Evolutionary conservation across 2,888 invertebrate genomes (phyloP).

Genomic region (Cordilura impudica): DNA sequence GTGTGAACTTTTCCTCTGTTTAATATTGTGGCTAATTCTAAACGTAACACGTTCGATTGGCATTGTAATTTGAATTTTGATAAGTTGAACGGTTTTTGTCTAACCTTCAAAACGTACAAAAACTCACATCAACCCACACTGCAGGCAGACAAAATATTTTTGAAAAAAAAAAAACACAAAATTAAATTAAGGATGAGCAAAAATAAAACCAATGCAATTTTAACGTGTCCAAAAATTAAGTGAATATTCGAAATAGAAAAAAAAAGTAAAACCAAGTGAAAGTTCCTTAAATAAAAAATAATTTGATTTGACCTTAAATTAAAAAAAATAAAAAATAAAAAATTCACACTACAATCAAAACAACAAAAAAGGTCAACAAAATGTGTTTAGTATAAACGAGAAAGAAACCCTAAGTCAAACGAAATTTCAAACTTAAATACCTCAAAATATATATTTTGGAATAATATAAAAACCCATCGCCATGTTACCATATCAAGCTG

Average conservation of each 20-base stretch:
- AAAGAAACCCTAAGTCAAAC: slow-evolving; percentile 29
- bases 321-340: neutral
- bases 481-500: slow-evolving; percentile 93
- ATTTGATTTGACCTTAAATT: slow-evolving; percentile 58
- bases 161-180: slow-evolving; percentile 8
- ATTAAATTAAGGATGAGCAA: slow-evolving; percentile 15
- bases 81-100: slow-evolving; percentile 40
- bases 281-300: slow-evolving; percentile 7
- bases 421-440: slow-evolving; percentile 9
- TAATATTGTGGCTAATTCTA: slow-evolving; percentile 54
- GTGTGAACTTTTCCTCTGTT: slow-evolving; percentile 59
- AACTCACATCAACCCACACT: slow-evolving; percentile 3
- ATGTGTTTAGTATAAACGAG: neutral
- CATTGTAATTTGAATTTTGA: slow-evolving; percentile 61
- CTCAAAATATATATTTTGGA: slow-evolving; percentile 17
- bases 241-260: slow-evolving; percentile 45
- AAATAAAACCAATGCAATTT: slow-evolving; percentile 1
- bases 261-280: slow-evolving; percentile 2
- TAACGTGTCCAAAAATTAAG: slow-evolving; percentile 19
- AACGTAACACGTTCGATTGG: slow-evolving; percentile 57
- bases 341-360: too few species aligned
- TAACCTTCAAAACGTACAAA: slow-evolving; percentile 58
- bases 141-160: slow-evolving; percentile 15
- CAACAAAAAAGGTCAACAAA: neutral
- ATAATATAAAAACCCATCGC: neutral